Percentiles rank a stretch among this genome's conserved stretches.
These are phyloP conservation scores for Helicoverpa zea DNA, from an alignment of 1,140 invertebrate species.

Conservation along the genomic window DNA sequence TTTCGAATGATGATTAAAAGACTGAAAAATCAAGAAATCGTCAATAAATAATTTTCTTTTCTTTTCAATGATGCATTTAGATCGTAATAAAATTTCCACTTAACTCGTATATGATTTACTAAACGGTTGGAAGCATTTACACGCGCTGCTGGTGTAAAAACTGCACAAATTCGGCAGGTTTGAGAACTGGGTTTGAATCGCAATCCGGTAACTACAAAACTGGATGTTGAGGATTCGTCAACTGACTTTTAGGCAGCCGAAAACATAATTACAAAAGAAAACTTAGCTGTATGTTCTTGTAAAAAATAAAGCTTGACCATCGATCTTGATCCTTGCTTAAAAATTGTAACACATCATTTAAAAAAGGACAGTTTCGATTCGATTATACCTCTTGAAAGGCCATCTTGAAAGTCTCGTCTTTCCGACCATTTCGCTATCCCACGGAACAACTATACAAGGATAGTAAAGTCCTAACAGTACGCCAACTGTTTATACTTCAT, in stretches of 20 bases:
- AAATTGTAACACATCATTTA: background rate
- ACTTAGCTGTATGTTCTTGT: too few species aligned
- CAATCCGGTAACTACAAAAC: background rate
- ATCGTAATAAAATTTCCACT: background rate
- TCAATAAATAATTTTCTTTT: constrained; percentile 11
- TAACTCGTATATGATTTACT: background rate
- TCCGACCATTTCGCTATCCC: background rate
- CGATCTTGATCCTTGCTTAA: background rate
- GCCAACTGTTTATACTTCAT: background rate
- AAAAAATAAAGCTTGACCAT: constrained; percentile 1
- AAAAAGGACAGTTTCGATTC: background rate
- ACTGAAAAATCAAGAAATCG: too few species aligned
- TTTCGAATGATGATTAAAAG: too few species aligned
- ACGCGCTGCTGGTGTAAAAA: background rate
- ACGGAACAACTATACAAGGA: constrained; percentile 7
- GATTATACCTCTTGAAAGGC: background rate
- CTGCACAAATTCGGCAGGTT: background rate
- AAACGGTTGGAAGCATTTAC: background rate
- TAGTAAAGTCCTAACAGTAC: background rate
- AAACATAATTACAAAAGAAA: too few species aligned
- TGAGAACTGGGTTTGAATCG: background rate
- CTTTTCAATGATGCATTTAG: background rate
- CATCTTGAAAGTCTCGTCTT: background rate
- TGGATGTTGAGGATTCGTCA: background rate
- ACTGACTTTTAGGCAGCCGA: too few species aligned